Evolutionary conservation across 1,140 invertebrate species (phyloP).

Genomic region (Bombus superbus): DNA sequence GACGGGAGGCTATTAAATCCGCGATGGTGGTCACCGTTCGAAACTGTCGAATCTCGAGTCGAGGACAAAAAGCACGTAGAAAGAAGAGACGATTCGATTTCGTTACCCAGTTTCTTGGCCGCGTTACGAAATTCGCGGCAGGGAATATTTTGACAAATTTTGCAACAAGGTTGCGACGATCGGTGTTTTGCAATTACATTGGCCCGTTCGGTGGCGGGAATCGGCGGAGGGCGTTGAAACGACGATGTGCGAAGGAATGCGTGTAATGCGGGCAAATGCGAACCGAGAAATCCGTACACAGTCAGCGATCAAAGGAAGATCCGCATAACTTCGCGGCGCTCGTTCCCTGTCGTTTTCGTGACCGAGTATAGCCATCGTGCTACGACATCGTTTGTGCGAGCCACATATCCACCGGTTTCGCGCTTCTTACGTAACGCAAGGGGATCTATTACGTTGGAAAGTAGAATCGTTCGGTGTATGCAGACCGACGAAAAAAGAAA

Average conservation of each 20-base stretch:
- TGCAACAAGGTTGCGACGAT: not conserved
- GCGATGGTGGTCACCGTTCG: no score
- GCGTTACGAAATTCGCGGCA: slow-evolving; percentile 19
- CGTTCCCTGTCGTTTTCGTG: not conserved
- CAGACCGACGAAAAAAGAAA: not conserved
- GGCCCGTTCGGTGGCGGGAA: not conserved
- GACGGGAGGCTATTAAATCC: not conserved
- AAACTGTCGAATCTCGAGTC: not conserved
- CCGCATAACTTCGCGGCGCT: not conserved
- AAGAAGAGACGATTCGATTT: slow-evolving; percentile 9
- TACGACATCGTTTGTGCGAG: slow-evolving; percentile 9
- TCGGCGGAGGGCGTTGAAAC: not conserved
- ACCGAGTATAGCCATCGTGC: not conserved
- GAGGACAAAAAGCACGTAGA: not conserved
- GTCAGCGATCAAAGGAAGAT: not conserved
- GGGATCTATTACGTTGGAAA: slow-evolving; percentile 37
- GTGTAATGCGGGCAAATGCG: slow-evolving; percentile 14
- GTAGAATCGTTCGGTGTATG: slow-evolving; percentile 17
- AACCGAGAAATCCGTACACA: slow-evolving; percentile 12
- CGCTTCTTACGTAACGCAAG: slow-evolving; percentile 17
- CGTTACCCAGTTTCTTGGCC: slow-evolving; percentile 18
- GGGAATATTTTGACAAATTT: slow-evolving; percentile 5
- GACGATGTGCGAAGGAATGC: not conserved
- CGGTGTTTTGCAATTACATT: slow-evolving; percentile 8
- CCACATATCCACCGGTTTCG: not conserved